Evolutionary conservation across 1,140 invertebrate genomes (phyloP).

Genomic region (Phenacoccus solenopsis): DNA sequence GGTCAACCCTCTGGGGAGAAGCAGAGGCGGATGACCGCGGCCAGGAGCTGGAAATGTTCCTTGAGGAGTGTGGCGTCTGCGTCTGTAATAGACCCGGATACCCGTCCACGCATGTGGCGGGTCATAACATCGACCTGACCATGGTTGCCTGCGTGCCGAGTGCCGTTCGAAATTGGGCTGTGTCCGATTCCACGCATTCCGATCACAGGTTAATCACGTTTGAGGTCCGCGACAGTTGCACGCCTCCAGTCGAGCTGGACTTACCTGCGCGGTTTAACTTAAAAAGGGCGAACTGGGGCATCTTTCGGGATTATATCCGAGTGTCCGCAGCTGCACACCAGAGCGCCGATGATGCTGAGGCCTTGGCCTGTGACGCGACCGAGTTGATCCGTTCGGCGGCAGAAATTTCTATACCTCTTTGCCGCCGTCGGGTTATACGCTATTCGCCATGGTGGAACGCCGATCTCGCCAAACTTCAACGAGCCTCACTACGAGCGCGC

Average conservation of each 20-base stretch:
- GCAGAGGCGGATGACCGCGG: background rate
- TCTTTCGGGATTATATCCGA: background rate
- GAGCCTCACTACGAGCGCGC: background rate
- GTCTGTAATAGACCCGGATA: background rate
- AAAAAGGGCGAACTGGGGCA: conserved; percentile 9
- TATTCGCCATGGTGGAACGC: background rate
- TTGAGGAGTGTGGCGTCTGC: background rate
- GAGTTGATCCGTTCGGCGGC: background rate
- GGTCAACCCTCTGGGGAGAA: background rate
- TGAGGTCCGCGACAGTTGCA: background rate
- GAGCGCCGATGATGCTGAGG: background rate
- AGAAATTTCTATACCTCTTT: background rate
- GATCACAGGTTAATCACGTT: background rate
- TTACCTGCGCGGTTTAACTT: background rate
- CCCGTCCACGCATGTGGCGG: background rate
- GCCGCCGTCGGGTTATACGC: background rate
- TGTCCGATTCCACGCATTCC: background rate
- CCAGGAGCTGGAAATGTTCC: background rate
- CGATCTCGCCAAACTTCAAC: background rate
- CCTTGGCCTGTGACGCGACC: background rate
- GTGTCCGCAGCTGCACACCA: background rate
- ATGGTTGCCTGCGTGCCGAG: background rate
- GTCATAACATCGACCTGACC: background rate
- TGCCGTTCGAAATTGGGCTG: background rate
- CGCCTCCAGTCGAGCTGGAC: background rate